Evolutionary conservation across 2,113 vertebrate genomes (phyloP), one percentile per base, ranked within the genome.

Genomic region (Rhea americana): DNA sequence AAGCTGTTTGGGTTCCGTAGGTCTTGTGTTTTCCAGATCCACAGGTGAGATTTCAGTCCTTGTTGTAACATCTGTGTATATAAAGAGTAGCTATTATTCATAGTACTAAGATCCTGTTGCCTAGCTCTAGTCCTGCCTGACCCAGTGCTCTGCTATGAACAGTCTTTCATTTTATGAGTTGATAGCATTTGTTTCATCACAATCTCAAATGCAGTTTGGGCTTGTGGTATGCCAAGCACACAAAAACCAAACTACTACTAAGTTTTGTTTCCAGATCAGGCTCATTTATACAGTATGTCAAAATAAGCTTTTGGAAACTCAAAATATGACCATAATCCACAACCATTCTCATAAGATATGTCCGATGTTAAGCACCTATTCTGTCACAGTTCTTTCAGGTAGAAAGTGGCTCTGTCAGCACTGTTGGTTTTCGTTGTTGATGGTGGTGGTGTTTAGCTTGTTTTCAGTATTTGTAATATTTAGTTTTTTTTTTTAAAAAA

Each of bases 301-400:
- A 50, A 92, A 94, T 75, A 85, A 93, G 71, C 74, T 93, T 94
- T 93, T 82, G 91, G 85, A 95, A 95, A 90, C 24, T 50, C 30
- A 24, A 83, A 24, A 78, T 66, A 32, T 66, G 88, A 73, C 59
- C 6, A 1, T 82, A 96, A 95, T 88, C 65, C 70, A 85, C 79
- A 87, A 78, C 9, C 32, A 25, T 81, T 93, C 80, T 82, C 71
- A 85, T 13, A 32, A 85, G 72, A 79, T 48, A 82, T n/a, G 26
- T 12, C 35, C 92, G 74, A 91, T 94, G 94, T 85, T 91, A 96
- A 95, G 91, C 92, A 96, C 94, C 73, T 95, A 95, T 96, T 93
- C 77, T 96, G 94, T 94, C 94, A 82, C 5, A 3, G 68, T 90
- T 97, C 72, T 89, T 93, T 89, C 68, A 80, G 84, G 81, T 86